phyloP scores from a whole-genome alignment of 2,113 vertebrate species.

The Crotalus tigris region DNA sequence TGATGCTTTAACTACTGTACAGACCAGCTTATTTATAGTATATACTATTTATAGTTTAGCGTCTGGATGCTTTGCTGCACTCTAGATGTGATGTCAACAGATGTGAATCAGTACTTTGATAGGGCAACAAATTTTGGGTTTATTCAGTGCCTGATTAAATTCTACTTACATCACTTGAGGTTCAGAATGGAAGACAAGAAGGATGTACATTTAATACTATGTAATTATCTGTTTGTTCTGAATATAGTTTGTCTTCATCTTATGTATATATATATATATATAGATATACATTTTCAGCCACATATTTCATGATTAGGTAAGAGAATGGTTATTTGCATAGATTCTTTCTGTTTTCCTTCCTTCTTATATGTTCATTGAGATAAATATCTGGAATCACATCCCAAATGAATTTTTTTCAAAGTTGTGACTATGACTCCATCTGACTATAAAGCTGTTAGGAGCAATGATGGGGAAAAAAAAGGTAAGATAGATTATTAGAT shows the following conservation, averaged over 20 bases:
- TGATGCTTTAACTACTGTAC: not conserved
- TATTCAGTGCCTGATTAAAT: not conserved
- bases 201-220: not conserved
- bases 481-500: no score
- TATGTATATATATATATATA: no score
- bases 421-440: not conserved
- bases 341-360: not conserved
- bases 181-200: not conserved
- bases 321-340: not conserved
- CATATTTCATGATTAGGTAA: not conserved
- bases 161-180: not conserved
- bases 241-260: not conserved
- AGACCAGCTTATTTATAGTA: not conserved
- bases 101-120: not conserved
- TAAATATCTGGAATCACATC: not conserved
- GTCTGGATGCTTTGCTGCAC: not conserved
- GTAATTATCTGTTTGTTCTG: slow-evolving; percentile 26
- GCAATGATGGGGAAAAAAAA: not conserved
- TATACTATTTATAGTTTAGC: not conserved
- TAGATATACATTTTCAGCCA: not conserved
- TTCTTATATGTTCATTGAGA: not conserved
- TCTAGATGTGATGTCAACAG: not conserved
- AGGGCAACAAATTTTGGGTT: not conserved
- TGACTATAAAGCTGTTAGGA: not conserved
- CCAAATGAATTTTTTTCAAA: not conserved